phyloP scores from a whole-genome alignment of 2,888 invertebrate species.

The Schizotus pectinicornis region DNA sequence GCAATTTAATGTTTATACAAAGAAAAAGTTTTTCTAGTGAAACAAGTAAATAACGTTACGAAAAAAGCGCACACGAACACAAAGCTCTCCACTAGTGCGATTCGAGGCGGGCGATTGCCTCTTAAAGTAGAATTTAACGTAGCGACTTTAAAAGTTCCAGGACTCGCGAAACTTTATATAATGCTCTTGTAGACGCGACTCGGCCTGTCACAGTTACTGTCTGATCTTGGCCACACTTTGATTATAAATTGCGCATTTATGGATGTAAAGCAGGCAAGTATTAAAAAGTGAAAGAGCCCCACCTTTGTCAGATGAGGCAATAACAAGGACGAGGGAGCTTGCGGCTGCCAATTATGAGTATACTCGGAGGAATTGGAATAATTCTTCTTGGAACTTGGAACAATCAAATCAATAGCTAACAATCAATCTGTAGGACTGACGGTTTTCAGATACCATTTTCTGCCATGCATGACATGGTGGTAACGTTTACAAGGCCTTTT shows the following conservation, averaged over 20 bases:
- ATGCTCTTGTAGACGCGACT: slow-evolving; percentile 29
- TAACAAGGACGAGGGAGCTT: no score
- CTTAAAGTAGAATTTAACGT: slow-evolving; percentile 56
- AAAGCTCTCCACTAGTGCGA: slow-evolving; percentile 37
- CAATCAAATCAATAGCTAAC: no score
- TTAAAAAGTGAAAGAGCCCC: slow-evolving; percentile 31
- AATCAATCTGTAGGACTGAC: no score
- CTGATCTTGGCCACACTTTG: slow-evolving; percentile 24
- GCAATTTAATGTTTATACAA: slow-evolving; percentile 40
- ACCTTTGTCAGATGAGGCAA: no score
- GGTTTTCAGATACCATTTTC: no score
- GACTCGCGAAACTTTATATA: slow-evolving; percentile 45
- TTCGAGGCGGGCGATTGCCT: slow-evolving; percentile 50
- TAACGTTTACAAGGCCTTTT: no score
- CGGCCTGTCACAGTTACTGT: slow-evolving; percentile 25
- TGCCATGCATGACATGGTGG: no score
- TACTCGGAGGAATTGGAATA: no score
- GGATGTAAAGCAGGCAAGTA: slow-evolving; percentile 5
- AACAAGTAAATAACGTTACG: slow-evolving; percentile 45
- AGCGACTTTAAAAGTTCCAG: slow-evolving; percentile 46
- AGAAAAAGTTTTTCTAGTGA: slow-evolving; percentile 41
- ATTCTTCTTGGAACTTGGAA: no score
- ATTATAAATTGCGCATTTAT: slow-evolving; percentile 29
- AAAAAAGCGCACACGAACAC: slow-evolving; percentile 41
- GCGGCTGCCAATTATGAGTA: no score